Evolutionary conservation across 2,113 vertebrate genomes (phyloP).

Genomic region (Anser brachyrhynchus): DNA sequence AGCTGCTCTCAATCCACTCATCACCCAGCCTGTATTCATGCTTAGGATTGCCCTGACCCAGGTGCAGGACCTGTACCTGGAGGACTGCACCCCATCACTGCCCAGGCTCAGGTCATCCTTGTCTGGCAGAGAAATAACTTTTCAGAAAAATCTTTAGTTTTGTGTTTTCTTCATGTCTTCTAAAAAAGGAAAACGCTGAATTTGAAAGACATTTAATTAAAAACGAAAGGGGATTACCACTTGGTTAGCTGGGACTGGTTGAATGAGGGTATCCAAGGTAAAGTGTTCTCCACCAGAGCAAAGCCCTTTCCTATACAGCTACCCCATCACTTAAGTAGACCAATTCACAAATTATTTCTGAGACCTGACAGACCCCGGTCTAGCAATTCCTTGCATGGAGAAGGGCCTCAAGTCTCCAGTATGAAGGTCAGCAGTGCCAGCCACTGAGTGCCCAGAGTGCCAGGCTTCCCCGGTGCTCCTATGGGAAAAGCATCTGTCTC

Average conservation of each 20-base stretch:
- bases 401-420: not conserved
- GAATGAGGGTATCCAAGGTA: slow-evolving; percentile 6
- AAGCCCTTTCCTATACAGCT: not conserved
- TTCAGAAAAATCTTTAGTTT: not conserved
- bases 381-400: not conserved
- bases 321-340: not conserved
- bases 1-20: too few species aligned
- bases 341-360: not conserved
- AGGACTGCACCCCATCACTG: not conserved
- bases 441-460: rapidly evolving
- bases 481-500: not conserved
- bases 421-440: not conserved
- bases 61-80: not conserved
- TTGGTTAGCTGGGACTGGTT: not conserved
- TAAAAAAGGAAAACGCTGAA: not conserved
- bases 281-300: not conserved
- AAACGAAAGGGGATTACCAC: slow-evolving; percentile 20
- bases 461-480: not conserved
- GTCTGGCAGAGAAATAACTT: not conserved
- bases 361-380: not conserved
- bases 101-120: not conserved
- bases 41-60: too few species aligned
- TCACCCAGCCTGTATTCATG: too few species aligned
- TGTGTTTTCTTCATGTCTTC: not conserved
- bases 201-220: slow-evolving; percentile 7